These are phyloP conservation scores for Andrena camellia DNA, from an alignment of 2,888 invertebrate species.

Conservation along the genomic window DNA sequence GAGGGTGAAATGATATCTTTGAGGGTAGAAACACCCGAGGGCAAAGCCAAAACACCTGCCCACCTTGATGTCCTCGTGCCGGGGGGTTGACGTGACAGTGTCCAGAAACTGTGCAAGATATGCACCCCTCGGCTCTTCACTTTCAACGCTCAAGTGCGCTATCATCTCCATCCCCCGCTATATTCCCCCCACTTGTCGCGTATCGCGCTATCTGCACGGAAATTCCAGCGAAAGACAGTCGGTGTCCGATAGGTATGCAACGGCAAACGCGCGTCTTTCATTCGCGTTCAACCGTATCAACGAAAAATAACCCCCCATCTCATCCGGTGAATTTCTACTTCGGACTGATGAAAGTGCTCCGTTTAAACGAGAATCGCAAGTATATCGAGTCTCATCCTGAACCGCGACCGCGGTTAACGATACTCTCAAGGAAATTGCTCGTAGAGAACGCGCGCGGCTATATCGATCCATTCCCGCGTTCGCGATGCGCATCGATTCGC, in stretches of 20 bases:
- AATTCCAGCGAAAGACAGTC: neutral
- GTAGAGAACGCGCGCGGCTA: slow-evolving; percentile 9
- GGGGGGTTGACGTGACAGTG: no score
- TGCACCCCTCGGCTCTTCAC: no score
- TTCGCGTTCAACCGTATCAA: neutral
- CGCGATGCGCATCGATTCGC: neutral
- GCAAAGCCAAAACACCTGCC: no score
- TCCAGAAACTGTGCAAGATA: no score
- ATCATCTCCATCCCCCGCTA: no score
- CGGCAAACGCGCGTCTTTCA: neutral
- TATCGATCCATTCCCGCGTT: slow-evolving; percentile 6
- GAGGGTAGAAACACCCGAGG: no score
- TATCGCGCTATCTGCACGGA: neutral
- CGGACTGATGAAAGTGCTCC: slow-evolving; percentile 57
- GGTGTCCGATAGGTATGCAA: neutral
- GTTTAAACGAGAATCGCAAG: slow-evolving; percentile 54
- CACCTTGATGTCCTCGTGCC: no score
- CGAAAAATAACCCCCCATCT: slow-evolving; percentile 46
- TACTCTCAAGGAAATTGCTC: slow-evolving; percentile 65
- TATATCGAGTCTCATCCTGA: slow-evolving; percentile 56
- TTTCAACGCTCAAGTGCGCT: no score
- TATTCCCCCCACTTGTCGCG: no score
- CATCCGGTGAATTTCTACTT: slow-evolving; percentile 57
- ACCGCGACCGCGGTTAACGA: slow-evolving; percentile 48
- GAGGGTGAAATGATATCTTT: no score